phyloP scores from a whole-genome alignment of 2,797 vertebrate genomes.

The Odontamblyopus rebecca region DNA sequence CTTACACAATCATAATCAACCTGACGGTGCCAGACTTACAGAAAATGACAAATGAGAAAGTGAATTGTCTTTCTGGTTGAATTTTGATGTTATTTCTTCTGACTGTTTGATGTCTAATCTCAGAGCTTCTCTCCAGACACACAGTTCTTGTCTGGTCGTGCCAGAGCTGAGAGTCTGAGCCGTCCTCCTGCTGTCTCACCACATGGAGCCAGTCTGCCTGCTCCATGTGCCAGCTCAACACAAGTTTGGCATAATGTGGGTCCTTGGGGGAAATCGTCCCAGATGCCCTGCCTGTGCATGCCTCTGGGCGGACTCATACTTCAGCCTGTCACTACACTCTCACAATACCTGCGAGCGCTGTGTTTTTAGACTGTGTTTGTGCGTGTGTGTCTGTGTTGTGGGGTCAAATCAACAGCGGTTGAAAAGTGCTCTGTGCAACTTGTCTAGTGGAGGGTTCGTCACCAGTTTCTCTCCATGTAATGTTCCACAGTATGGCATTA shows the following conservation, averaged over 20 bases:
- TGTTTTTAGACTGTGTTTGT: too few relatives aligned
- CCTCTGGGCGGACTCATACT: background rate
- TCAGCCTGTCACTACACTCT: background rate
- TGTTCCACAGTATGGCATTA: too few relatives aligned
- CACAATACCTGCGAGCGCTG: background rate
- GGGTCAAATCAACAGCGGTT: too few relatives aligned
- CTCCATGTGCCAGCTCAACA: background rate
- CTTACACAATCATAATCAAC: too few relatives aligned
- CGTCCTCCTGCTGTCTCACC: background rate
- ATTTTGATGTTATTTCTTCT: background rate
- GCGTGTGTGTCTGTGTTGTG: too few relatives aligned
- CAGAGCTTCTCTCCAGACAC: background rate
- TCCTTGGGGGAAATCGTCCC: background rate
- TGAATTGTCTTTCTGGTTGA: background rate
- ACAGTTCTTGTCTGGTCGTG: background rate
- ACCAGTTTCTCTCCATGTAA: too few relatives aligned
- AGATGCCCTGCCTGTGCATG: conserved; percentile 1
- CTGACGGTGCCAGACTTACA: background rate
- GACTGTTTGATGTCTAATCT: background rate
- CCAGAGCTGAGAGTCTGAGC: conserved; percentile 1
- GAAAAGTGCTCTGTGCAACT: too few relatives aligned
- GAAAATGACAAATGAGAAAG: background rate
- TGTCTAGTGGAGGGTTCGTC: too few relatives aligned
- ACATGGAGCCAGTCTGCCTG: conserved; percentile 1
- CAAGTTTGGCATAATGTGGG: too few relatives aligned